Percentiles rank a stretch among this genome's conserved stretches.
Conservation (phyloP, 2,888 invertebrate genomes). For the Oscheius onirici region DNA sequence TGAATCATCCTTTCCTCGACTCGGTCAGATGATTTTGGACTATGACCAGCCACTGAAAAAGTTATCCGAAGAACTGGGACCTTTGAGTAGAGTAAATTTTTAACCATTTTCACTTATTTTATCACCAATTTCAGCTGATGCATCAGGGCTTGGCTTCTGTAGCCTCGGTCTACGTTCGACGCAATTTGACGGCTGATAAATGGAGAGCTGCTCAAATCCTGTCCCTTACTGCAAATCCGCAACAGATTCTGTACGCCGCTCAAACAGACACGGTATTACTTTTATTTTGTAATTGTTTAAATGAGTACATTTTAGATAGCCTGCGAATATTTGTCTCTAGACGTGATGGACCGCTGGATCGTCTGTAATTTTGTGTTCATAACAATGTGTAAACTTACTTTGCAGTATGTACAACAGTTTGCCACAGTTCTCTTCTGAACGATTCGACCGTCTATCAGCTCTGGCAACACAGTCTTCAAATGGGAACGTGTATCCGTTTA, state of each 20-base stretch:
- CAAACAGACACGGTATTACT: slow-evolving; percentile 85
- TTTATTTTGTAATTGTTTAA: background rate
- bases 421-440: slow-evolving; percentile 84
- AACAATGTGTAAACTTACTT: background rate
- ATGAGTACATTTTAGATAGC: slow-evolving; percentile 79
- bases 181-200: slow-evolving; percentile 91
- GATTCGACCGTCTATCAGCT: slow-evolving; percentile 82
- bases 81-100: slow-evolving; percentile 86
- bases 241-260: slow-evolving; percentile 91
- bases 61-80: slow-evolving; percentile 93
- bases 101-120: background rate
- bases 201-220: slow-evolving; percentile 80
- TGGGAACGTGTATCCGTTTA: slow-evolving; percentile 90
- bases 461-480: slow-evolving; percentile 90
- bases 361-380: slow-evolving; percentile 77
- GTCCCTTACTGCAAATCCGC: slow-evolving; percentile 91
- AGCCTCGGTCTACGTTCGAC: slow-evolving; percentile 85
- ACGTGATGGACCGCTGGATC: slow-evolving; percentile 95
- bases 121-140: slow-evolving; percentile 75
- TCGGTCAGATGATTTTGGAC: slow-evolving; percentile 97
- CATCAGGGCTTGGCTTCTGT: slow-evolving; percentile 88
- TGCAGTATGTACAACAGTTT: slow-evolving; percentile 86
- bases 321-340: slow-evolving; percentile 94
- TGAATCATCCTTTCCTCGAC: slow-evolving; percentile 82
- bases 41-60: slow-evolving; percentile 95